phyloP scores from a whole-genome alignment of 2,113 vertebrate genomes.

The Lamprotornis superbus region DNA sequence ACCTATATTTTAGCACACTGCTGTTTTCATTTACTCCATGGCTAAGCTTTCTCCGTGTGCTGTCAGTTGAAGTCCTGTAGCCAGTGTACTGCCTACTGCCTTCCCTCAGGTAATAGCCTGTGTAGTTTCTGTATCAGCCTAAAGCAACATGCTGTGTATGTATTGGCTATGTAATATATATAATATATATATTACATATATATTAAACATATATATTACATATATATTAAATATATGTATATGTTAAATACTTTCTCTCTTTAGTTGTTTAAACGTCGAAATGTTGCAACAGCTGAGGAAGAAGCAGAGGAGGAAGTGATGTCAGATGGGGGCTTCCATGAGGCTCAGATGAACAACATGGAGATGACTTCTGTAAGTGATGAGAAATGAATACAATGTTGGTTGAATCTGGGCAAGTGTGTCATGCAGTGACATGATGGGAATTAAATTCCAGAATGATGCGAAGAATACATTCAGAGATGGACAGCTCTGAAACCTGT shows the following conservation, averaged over 20 bases:
- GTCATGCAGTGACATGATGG: not conserved
- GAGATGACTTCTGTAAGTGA: conserved; percentile 86
- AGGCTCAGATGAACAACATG: conserved; percentile 95
- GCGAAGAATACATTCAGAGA: not conserved
- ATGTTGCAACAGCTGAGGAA: conserved; percentile 93
- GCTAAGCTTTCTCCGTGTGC: not conserved
- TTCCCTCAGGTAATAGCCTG: not conserved
- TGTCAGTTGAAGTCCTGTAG: not conserved
- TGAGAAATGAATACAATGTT: not conserved
- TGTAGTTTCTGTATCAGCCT: not conserved
- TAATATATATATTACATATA: not conserved
- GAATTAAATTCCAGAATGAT: not conserved
- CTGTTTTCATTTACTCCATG: not conserved
- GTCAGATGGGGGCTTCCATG: conserved; percentile 93
- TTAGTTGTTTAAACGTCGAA: conserved; percentile 95
- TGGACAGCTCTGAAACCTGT: not conserved
- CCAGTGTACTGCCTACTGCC: no score
- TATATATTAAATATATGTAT: not conserved
- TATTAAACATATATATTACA: no score
- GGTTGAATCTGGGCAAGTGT: not conserved
- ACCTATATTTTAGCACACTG: rapidly evolving
- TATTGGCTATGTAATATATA: not conserved
- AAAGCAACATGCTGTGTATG: not conserved
- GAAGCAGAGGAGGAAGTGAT: conserved; percentile 92
- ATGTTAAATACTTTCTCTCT: not conserved